A percentile compares a stretch with the other conserved stretches of the same genome.
These are phyloP conservation scores for Lepus americanus DNA, from an alignment of 2,113 vertebrate genomes.

Conservation along the genomic window DNA sequence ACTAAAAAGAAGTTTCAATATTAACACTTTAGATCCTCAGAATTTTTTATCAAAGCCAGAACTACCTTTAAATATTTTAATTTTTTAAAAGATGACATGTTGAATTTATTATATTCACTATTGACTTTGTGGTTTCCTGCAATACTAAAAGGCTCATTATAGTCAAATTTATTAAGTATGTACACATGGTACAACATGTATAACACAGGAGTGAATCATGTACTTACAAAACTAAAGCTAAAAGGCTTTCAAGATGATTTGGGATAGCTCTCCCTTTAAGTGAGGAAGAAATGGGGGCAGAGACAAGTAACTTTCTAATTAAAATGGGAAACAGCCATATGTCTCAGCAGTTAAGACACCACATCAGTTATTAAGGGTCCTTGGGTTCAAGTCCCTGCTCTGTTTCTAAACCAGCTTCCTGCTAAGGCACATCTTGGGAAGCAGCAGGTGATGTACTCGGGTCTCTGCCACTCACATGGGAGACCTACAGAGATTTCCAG, in stretches of 20 bases:
- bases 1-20: not conserved
- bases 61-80: slow-evolving; percentile 44
- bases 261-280: slow-evolving; percentile 40
- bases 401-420: too few species aligned
- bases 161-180: not conserved
- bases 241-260: slow-evolving; percentile 46
- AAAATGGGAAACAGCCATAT: too few species aligned
- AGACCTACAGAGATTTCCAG: too few species aligned
- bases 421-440: too few species aligned
- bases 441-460: too few species aligned
- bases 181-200: not conserved
- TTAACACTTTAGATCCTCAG: not conserved
- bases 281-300: slow-evolving; percentile 8
- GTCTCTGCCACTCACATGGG: too few species aligned
- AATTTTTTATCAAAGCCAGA: slow-evolving; percentile 7
- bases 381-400: too few species aligned
- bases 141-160: slow-evolving; percentile 48
- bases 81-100: not conserved
- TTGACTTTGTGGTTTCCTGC: not conserved
- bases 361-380: too few species aligned
- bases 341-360: too few species aligned
- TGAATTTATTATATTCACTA: slow-evolving; percentile 14
- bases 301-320: slow-evolving; percentile 34
- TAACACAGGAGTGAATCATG: not conserved
- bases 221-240: not conserved